Evolutionary conservation across 2,113 vertebrate species (phyloP).

Genomic region (Camarhynchus parvulus): DNA sequence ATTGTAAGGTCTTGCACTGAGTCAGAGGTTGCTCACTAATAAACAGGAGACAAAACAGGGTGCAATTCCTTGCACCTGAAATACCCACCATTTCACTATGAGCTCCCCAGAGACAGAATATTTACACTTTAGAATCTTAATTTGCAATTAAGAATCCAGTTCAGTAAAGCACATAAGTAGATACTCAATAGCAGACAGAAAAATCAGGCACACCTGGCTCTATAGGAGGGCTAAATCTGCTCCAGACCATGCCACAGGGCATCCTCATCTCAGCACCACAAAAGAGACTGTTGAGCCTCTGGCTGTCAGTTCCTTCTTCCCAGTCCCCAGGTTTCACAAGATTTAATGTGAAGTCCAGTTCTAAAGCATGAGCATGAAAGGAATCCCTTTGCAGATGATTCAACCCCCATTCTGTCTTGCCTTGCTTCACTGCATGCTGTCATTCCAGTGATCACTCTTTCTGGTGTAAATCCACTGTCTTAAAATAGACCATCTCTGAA

Average conservation of each 20-base stretch:
- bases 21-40: not conserved
- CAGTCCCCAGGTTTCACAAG: not conserved
- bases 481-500: conserved; percentile 30
- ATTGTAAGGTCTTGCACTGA: not conserved
- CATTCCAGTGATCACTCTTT: not conserved
- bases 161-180: not conserved
- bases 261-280: not conserved
- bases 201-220: not conserved
- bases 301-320: not conserved
- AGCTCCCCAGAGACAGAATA: not conserved
- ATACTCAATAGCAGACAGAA: not conserved
- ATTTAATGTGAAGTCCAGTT: not conserved
- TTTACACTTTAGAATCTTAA: too few species aligned
- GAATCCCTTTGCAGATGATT: not conserved
- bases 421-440: not conserved
- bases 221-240: not conserved
- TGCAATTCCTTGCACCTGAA: not conserved
- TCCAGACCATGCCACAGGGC: too few species aligned
- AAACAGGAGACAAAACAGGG: not conserved
- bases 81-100: not conserved
- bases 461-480: not conserved
- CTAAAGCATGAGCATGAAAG: not conserved
- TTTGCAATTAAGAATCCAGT: not conserved
- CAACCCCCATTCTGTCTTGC: not conserved
- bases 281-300: not conserved